phyloP scores from a whole-genome alignment of 2,888 invertebrate genomes.

The Willowsia nigromaculata region DNA sequence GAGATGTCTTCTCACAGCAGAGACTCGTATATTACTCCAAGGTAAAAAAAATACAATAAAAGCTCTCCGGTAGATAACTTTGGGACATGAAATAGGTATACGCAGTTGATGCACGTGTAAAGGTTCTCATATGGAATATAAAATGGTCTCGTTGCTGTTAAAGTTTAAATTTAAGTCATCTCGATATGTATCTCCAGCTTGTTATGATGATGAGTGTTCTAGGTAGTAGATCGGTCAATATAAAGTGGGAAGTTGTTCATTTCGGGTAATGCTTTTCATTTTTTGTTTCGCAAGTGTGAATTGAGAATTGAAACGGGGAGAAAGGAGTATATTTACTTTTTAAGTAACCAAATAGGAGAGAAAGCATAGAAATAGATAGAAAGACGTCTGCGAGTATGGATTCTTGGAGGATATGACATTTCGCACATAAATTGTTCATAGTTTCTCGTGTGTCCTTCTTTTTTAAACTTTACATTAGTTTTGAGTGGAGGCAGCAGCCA shows the following conservation, averaged over 20 bases:
- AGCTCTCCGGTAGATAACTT: background rate
- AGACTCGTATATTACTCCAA: constrained; percentile 55
- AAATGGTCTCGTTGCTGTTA: background rate
- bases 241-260: constrained; percentile 58
- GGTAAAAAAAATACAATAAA: constrained; percentile 45
- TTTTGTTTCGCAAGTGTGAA: constrained; percentile 22
- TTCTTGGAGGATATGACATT: constrained; percentile 1
- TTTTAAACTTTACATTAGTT: constrained; percentile 41
- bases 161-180: background rate
- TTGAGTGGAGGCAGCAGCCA: constrained; percentile 18
- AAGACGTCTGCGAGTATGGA: background rate
- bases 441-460: background rate
- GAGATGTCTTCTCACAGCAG: constrained; percentile 59
- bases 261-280: constrained; percentile 11
- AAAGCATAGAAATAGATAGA: background rate
- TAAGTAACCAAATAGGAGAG: background rate
- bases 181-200: background rate
- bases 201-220: constrained; percentile 52
- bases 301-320: constrained; percentile 35
- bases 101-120: background rate
- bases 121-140: constrained; percentile 1
- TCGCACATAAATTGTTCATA: constrained; percentile 12
- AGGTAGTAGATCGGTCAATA: constrained; percentile 52
- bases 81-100: background rate
- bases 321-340: background rate